A percentile compares a stretch with the other conserved stretches of the same genome.
phyloP scores from a whole-genome alignment of 2,888 invertebrate genomes.

The Diaprepes abbreviatus region DNA sequence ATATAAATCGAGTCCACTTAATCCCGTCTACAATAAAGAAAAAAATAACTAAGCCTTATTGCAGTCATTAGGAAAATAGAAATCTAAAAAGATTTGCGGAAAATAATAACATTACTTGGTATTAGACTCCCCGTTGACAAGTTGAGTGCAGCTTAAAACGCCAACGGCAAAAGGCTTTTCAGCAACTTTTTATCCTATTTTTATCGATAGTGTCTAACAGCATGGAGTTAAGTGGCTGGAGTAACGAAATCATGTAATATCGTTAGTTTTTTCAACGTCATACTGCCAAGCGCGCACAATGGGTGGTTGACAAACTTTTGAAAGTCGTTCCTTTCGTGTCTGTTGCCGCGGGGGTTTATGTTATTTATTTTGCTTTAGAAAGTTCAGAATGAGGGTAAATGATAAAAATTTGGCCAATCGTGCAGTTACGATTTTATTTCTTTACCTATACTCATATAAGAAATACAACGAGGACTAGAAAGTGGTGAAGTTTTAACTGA shows the following conservation, averaged over 20 bases:
- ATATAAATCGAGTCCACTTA: no score
- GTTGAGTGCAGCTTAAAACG: conserved; percentile 7
- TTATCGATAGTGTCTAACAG: conserved; percentile 22
- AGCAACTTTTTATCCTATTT: conserved; percentile 24
- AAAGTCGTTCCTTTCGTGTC: conserved; percentile 1
- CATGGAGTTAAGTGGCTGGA: conserved; percentile 5
- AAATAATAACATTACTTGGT: conserved; percentile 2
- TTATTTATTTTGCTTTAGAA: no score
- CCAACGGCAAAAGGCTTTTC: conserved; percentile 19
- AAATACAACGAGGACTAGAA: no score
- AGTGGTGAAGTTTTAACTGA: no score
- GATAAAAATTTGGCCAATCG: no score
- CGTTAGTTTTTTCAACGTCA: conserved; percentile 17
- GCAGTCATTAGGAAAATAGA: background rate
- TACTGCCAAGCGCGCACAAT: background rate
- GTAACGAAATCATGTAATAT: conserved; percentile 17
- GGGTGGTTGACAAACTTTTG: conserved; percentile 29
- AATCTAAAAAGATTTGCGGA: background rate
- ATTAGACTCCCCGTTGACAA: conserved; percentile 13
- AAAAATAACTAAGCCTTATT: background rate
- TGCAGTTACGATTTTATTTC: no score
- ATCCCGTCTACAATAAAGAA: no score
- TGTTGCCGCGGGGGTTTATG: conserved; percentile 1
- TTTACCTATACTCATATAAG: no score
- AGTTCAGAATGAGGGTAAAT: no score